Conservation (phyloP, 2,888 invertebrate species). For the Odontocolon sp. region DNA sequence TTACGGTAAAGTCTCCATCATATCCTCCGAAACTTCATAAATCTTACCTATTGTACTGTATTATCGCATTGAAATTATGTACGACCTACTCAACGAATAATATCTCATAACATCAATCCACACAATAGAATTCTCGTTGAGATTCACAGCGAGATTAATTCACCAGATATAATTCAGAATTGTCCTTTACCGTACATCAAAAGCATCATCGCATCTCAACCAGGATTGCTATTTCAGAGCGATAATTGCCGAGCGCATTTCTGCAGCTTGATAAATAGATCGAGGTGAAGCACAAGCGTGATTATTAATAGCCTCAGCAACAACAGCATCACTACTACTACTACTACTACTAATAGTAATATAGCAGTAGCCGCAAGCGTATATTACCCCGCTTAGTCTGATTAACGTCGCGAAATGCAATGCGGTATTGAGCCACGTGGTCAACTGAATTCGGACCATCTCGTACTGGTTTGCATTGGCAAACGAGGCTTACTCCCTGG, state of each 20-base stretch:
- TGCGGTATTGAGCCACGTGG: conserved; percentile 68
- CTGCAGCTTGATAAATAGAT: conserved; percentile 71
- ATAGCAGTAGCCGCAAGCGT: conserved; percentile 60
- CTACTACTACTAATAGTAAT: not conserved
- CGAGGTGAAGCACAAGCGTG: conserved; percentile 63
- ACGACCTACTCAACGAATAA: not conserved
- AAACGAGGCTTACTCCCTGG: conserved; percentile 25
- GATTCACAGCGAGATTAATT: conserved; percentile 30
- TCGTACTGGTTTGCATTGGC: conserved; percentile 9
- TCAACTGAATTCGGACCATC: conserved; percentile 36
- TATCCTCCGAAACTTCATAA: not conserved
- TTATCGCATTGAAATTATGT: conserved; percentile 19
- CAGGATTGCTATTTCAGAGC: conserved; percentile 52
- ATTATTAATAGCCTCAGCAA: conserved; percentile 49
- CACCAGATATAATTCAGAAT: conserved; percentile 21
- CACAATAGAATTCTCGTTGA: conserved; percentile 46
- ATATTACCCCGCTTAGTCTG: conserved; percentile 72
- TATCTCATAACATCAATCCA: conserved; percentile 14
- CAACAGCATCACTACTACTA: conserved; percentile 8
- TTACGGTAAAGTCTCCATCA: not conserved
- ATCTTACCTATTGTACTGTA: not conserved
- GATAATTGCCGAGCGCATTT: conserved; percentile 68
- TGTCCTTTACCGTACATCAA: conserved; percentile 28
- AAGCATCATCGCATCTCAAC: conserved; percentile 11
- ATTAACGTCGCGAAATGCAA: conserved; percentile 73